Evolutionary conservation across 2,888 invertebrate species (phyloP), one percentile per base, ranked within the genome.

Genomic region (Zhengitettix transpicula): DNA sequence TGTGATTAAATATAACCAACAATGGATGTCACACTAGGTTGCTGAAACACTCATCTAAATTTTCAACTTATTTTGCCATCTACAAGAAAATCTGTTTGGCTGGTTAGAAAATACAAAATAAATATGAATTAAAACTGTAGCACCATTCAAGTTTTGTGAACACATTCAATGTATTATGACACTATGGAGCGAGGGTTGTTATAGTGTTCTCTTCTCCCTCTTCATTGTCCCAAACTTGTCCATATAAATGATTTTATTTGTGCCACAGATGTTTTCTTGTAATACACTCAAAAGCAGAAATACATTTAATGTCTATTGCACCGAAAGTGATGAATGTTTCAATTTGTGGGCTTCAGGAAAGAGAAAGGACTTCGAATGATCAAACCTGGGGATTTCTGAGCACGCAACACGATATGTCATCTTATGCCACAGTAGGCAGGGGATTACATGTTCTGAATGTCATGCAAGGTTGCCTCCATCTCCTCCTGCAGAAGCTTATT

Each of bases 391-490:
- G 62, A 55, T 62, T 42, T 57, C 44, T 56, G 62, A 60, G 58
- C 58, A 60, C 60, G 56, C 60, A 56, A 60, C 60, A 55, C 16
- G 28, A 55, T 55, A 60, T 55, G 58, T 58, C 56, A 56, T 55
- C 58, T 61, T 40, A 57, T 51, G 60, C 56, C 62, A 62, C 60
- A 58, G 60, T 47, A 57, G 58, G 62, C 59, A 57, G 53, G 56
- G 58, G 53, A 56, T 61, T 90, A 96, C 92, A 96, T 95, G 80
- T 94, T 93, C 83, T 96, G 95, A 80, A 97, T 92, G 82, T 97
- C 97, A 84, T 93, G 92, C 82, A 97, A 87, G 74, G 96, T 94
- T 74, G 92, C 87, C 80, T 98, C 97, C 91, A 98, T 94, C 79
- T 98, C 98, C 77, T 93, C 92, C 78, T 93, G 89, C 76, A 97